Conservation (phyloP, 2,113 vertebrate genomes). For the Paramisgurnus dabryanus region DNA sequence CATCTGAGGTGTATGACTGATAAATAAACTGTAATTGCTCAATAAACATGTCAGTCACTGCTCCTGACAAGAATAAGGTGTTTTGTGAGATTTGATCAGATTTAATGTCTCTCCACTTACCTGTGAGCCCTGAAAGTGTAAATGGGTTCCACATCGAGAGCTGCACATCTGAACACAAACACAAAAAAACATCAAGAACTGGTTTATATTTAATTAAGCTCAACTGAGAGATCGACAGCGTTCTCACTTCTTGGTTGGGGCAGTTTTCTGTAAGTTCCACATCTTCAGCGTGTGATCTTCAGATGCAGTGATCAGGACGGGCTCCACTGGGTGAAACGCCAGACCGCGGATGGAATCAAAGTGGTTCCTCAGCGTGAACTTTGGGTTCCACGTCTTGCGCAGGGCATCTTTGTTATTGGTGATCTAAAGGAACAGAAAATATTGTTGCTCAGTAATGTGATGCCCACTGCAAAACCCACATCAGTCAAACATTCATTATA, state of each 20-base stretch:
- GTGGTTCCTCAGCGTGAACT: conserved; percentile 97
- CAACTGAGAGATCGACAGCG: neutral
- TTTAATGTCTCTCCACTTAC: neutral
- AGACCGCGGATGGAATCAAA: conserved; percentile 95
- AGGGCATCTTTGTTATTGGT: conserved; percentile 95
- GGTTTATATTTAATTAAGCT: neutral
- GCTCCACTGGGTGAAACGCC: conserved; percentile 92
- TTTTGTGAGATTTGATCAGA: no score
- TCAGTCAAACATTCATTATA: no score
- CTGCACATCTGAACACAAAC: conserved; percentile 82
- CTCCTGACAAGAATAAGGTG: no score
- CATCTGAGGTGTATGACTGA: no score
- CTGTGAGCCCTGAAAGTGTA: conserved; percentile 98
- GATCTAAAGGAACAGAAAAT: conserved; percentile 75
- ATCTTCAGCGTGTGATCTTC: conserved; percentile 98
- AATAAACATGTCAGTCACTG: no score
- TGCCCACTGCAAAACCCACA: neutral
- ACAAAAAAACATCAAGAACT: neutral
- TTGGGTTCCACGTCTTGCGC: conserved; percentile 98
- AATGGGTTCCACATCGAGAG: conserved; percentile 97
- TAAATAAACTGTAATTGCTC: no score
- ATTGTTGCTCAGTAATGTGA: neutral
- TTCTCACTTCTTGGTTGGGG: conserved; percentile 93
- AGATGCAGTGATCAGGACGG: conserved; percentile 95
- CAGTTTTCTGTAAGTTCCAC: conserved; percentile 99